Conservation (phyloP, 2,113 vertebrate genomes). For the Siphamia tubifer region DNA sequence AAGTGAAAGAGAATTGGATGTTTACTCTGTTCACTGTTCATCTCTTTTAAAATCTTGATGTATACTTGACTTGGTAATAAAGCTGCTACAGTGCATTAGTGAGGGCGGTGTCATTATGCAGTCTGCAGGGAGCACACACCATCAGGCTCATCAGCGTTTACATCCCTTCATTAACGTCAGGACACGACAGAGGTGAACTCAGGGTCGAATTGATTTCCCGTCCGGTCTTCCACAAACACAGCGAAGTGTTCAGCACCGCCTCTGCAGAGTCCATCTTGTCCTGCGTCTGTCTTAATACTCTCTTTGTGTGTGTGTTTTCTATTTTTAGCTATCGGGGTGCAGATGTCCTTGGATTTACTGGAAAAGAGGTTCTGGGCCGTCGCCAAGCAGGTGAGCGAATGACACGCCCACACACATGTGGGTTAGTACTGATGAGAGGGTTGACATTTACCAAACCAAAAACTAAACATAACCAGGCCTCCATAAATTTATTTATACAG, state of each 20-base stretch:
- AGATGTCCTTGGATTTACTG: constrained; percentile 71
- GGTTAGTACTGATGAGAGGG: neutral
- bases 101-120: neutral
- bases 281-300: constrained; percentile 8
- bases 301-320: constrained; percentile 38
- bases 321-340: constrained; percentile 69
- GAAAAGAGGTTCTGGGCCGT: constrained; percentile 71
- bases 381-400: constrained; percentile 63
- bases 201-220: constrained; percentile 47
- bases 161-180: constrained; percentile 42
- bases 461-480: neutral
- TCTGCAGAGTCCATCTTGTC: constrained; percentile 37
- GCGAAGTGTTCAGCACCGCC: neutral
- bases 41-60: neutral
- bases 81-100: constrained; percentile 4
- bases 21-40: neutral
- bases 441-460: neutral
- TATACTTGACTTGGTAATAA: constrained; percentile 3
- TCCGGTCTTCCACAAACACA: constrained; percentile 19
- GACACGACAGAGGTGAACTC: constrained; percentile 36
- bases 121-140: constrained; percentile 25
- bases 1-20: too few relatives aligned
- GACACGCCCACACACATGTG: constrained; percentile 2
- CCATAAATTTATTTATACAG: neutral
- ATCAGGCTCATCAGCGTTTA: constrained; percentile 45